Evolutionary conservation across 2,797 vertebrate genomes (phyloP).

Genomic region (Bryconaethiops microstoma): DNA sequence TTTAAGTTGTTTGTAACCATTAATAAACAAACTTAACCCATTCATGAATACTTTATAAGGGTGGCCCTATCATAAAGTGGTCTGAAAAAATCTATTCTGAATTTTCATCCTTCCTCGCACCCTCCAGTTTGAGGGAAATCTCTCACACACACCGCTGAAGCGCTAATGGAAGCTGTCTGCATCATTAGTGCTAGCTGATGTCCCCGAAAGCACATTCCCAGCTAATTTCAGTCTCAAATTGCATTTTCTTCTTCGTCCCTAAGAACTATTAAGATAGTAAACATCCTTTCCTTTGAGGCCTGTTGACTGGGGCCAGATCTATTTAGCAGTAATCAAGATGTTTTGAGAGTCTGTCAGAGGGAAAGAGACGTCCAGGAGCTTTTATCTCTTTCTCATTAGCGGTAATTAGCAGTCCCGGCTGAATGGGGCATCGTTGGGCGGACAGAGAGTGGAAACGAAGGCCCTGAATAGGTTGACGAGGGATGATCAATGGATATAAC

Average conservation of each 20-base stretch:
- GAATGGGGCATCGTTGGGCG: constrained; percentile 27
- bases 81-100: not conserved
- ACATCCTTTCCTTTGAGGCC: constrained; percentile 37
- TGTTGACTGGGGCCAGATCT: constrained; percentile 44
- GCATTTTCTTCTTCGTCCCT: constrained; percentile 31
- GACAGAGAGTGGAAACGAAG: constrained; percentile 23
- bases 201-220: constrained; percentile 11
- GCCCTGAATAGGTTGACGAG: constrained; percentile 38
- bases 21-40: too few species aligned
- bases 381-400: constrained; percentile 63
- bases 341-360: constrained; percentile 55
- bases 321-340: constrained; percentile 59
- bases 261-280: constrained; percentile 57
- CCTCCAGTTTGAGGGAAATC: not conserved
- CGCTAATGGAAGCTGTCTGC: constrained; percentile 1
- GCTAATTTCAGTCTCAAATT: constrained; percentile 44
- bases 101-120: not conserved
- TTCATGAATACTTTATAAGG: too few species aligned
- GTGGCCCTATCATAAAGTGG: not conserved
- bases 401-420: constrained; percentile 45
- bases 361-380: constrained; percentile 52
- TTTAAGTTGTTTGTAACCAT: too few species aligned
- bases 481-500: constrained; percentile 51
- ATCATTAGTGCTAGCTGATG: constrained; percentile 3
- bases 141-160: not conserved